Evolutionary conservation across 92 coral and sea anemone species (phyloP), one percentile per base, ranked within the genome.

Genomic region (Zoanthus sociatus): DNA sequence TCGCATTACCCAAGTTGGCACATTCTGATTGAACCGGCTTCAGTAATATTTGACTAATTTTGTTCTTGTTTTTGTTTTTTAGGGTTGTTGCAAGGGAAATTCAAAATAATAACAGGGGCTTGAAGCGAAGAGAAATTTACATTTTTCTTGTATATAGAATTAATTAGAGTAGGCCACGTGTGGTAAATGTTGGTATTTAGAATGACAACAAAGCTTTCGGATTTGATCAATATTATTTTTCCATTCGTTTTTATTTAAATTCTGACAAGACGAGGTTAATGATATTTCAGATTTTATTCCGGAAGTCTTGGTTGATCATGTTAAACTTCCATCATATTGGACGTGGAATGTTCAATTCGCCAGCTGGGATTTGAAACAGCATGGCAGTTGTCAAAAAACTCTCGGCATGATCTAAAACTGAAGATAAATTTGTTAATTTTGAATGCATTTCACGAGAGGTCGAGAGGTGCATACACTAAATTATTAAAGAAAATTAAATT

Each of bases 31-130:
- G 60, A 54, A 54, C 60, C 9, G 11, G 60, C 9, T 15, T 15
- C 60, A 54, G 60, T 54, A 54, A 67, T 8, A 20, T 67, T 10
- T 67, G 10, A 20, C 14, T 20, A 67, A 67, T 67, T 20, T 67
- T 67, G 14, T 18, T 6, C 64, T 26, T 26, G 17, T 79, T 32
- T 66, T 33, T 79, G n/a, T 30, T 14, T 78, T 26, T 15, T 45
- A 79, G 84, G 84, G 84, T 11, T 79, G 84, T 17, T 79, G 84
- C 54, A 79, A 61, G 60, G 84, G 84, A 63, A 79, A 42, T 30
- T 79, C 84, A 53, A 60, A 79, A 30, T 60, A 79, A 26, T 26
- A 26, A 26, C 26, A 26, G 26, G 26, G 26, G 26, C 26, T 0
- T 26, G 46, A 10, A 16, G 37, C 15, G 37, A 47, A 37, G 15